A percentile compares a stretch with the other conserved stretches of the same genome.
Evolutionary conservation across 1,140 invertebrate species (phyloP).

Genomic region (Orchesella cincta): DNA sequence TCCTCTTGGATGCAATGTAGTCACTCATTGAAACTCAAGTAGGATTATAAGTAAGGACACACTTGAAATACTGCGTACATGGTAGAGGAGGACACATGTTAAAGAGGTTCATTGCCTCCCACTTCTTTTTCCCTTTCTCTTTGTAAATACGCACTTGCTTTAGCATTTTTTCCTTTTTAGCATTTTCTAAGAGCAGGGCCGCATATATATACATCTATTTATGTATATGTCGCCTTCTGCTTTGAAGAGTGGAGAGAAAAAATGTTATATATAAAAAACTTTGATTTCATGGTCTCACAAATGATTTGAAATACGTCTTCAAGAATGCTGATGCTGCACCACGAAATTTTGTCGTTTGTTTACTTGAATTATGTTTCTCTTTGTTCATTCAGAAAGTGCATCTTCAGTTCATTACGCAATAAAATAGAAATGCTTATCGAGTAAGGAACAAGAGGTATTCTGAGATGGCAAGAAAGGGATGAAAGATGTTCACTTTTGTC

Average conservation of each 20-base stretch:
- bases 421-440: too few relatives aligned
- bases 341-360: neutral
- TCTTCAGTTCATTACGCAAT: too few relatives aligned
- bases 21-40: conserved; percentile 16
- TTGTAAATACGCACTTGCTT: too few relatives aligned
- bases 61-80: conserved; percentile 22
- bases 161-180: neutral
- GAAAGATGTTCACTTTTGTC: conserved; percentile 12
- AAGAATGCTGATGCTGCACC: neutral
- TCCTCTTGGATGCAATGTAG: neutral
- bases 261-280: neutral
- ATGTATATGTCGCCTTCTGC: neutral
- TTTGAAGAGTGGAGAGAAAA: neutral
- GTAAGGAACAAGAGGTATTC: too few relatives aligned
- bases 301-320: neutral
- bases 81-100: conserved; percentile 24
- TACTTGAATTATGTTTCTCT: neutral
- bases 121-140: conserved; percentile 3
- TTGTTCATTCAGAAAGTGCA: neutral
- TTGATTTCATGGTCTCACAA: too few relatives aligned
- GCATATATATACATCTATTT: neutral
- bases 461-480: neutral
- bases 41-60: conserved; percentile 9
- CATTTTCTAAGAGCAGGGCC: neutral
- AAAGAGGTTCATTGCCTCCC: conserved; percentile 20